Evolutionary conservation across 1,140 invertebrate species (phyloP).

Genomic region (Bombyx mori): DNA sequence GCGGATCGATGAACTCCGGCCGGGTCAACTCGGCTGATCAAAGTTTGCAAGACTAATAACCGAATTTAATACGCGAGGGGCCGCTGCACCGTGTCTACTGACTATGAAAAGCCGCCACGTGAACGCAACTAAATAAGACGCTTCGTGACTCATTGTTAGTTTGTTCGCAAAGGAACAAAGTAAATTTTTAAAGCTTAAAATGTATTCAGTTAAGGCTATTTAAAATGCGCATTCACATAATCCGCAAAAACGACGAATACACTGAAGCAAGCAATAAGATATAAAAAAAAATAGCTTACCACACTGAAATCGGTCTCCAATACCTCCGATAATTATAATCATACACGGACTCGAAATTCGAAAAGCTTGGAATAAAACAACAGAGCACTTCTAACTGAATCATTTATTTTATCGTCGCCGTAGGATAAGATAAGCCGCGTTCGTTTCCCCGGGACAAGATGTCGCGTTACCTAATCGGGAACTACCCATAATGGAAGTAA

Average conservation of each 20-base stretch:
- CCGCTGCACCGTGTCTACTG: constrained; percentile 27
- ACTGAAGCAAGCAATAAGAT: no score
- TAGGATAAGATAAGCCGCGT: neutral
- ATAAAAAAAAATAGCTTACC: no score
- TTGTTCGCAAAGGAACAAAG: no score
- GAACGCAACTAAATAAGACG: neutral
- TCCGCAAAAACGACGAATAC: no score
- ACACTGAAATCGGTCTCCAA: no score
- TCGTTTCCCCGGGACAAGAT: constrained; percentile 19
- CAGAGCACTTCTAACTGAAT: constrained; percentile 2
- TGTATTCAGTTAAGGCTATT: no score
- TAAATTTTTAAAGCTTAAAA: no score
- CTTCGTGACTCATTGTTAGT: no score
- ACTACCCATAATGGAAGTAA: constrained; percentile 23
- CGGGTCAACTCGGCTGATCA: constrained; percentile 60
- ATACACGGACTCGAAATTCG: neutral
- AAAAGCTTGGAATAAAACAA: neutral
- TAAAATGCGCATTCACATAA: no score
- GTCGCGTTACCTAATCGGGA: constrained; percentile 31
- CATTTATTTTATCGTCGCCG: constrained; percentile 2
- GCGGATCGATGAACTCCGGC: constrained; percentile 62
- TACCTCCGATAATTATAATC: no score
- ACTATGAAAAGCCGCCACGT: constrained; percentile 17
- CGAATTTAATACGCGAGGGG: constrained; percentile 61
- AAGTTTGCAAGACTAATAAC: constrained; percentile 64